Conservation (phyloP, 1,140 invertebrate species). For the Uloborus diversus region DNA sequence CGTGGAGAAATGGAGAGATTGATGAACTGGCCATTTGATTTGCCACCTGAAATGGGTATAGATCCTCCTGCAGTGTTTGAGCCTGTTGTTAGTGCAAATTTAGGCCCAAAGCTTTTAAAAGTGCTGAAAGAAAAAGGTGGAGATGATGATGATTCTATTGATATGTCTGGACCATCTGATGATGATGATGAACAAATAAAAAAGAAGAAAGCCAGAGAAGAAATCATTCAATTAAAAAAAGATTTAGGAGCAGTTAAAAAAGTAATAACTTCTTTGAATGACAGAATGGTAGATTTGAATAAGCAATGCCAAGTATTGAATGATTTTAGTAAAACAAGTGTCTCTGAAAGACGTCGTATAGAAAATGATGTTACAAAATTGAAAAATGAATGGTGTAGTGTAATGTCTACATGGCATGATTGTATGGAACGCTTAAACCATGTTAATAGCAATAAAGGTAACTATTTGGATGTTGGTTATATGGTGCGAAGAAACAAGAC, state of each 20-base stretch:
- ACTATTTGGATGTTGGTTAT: slow-evolving; percentile 53
- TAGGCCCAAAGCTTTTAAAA: slow-evolving; percentile 48
- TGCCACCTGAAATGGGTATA: slow-evolving; percentile 32
- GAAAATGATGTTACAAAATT: slow-evolving; percentile 39
- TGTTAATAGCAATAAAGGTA: slow-evolving; percentile 53
- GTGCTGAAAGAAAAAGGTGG: slow-evolving; percentile 52
- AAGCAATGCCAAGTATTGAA: slow-evolving; percentile 36
- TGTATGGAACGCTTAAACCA: slow-evolving; percentile 50
- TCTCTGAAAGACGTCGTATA: slow-evolving; percentile 41
- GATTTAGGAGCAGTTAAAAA: slow-evolving; percentile 33
- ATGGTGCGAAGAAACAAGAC: slow-evolving; percentile 52
- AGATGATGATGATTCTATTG: slow-evolving; percentile 44
- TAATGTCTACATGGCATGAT: slow-evolving; percentile 47
- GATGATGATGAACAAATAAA: slow-evolving; percentile 52
- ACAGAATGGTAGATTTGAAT: slow-evolving; percentile 40
- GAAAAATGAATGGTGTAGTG: slow-evolving; percentile 28
- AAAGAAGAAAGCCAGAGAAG: slow-evolving; percentile 42
- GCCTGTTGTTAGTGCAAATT: slow-evolving; percentile 34
- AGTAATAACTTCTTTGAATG: slow-evolving; percentile 43
- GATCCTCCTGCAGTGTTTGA: slow-evolving; percentile 37
- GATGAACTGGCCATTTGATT: slow-evolving; percentile 43
- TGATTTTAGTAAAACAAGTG: slow-evolving; percentile 49
- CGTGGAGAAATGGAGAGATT: slow-evolving; percentile 41
- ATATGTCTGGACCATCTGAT: slow-evolving; percentile 37
- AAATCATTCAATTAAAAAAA: slow-evolving; percentile 44